These are phyloP conservation scores for Meda fulgida DNA, from an alignment of 2,797 vertebrate species.

Conservation along the genomic window DNA sequence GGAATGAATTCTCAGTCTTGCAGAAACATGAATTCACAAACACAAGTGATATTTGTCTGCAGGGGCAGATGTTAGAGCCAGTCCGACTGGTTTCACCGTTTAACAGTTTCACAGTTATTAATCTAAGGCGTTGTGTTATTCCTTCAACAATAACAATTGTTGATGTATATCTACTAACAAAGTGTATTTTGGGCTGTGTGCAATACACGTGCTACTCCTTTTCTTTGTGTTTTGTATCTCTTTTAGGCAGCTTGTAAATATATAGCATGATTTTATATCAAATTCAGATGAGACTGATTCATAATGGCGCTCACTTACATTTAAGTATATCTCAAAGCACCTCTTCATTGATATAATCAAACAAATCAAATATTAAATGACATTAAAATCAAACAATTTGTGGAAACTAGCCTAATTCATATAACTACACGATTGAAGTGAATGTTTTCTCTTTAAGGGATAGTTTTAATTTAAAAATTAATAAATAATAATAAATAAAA, in stretches of 20 bases:
- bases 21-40: neutral
- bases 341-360: neutral
- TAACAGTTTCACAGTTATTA: neutral
- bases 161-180: neutral
- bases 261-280: neutral
- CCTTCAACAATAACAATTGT: neutral
- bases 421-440: too few relatives aligned
- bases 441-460: neutral
- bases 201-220: neutral
- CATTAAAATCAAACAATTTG: neutral
- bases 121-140: neutral
- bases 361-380: neutral
- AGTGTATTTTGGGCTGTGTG: neutral
- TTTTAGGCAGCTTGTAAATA: neutral
- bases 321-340: neutral
- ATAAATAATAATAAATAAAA: too few relatives aligned
- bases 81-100: constrained; percentile 28
- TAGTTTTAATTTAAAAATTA: too few relatives aligned
- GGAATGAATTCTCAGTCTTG: neutral
- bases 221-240: neutral
- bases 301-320: neutral
- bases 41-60: neutral
- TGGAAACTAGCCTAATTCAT: neutral
- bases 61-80: neutral
- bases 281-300: neutral